A percentile compares a stretch with the other conserved stretches of the same genome.
phyloP scores from a whole-genome alignment of 2,888 invertebrate genomes.

The Steinernema scapterisci region DNA sequence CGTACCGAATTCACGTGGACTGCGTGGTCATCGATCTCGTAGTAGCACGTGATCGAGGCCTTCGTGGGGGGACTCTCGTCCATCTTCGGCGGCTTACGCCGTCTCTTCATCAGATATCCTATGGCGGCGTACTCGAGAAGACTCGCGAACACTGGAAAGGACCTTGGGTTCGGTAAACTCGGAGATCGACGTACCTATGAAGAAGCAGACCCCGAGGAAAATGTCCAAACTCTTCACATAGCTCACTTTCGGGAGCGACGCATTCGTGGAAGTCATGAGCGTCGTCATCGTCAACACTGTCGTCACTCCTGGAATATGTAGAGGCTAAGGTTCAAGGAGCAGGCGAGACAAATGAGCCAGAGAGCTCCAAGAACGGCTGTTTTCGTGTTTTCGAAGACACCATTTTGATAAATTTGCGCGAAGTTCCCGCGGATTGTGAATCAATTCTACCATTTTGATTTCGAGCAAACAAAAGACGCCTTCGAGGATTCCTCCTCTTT shows the following conservation, averaged over 20 bases:
- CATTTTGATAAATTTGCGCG: constrained; percentile 23
- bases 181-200: constrained; percentile 59
- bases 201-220: constrained; percentile 68
- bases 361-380: constrained; percentile 7
- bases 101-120: constrained; percentile 64
- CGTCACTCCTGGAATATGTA: constrained; percentile 65
- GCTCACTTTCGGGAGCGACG: constrained; percentile 68
- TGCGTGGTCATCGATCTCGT: constrained; percentile 24
- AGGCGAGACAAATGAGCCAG: no score
- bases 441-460: no score
- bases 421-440: background rate
- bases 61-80: constrained; percentile 30
- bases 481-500: no score
- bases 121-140: constrained; percentile 66
- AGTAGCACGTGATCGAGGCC: constrained; percentile 26
- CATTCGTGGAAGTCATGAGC: constrained; percentile 69
- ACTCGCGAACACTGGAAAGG: constrained; percentile 60
- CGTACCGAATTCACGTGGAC: constrained; percentile 16
- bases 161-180: background rate
- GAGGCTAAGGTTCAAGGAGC: background rate
- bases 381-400: constrained; percentile 3
- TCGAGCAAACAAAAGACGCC: no score
- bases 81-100: constrained; percentile 43
- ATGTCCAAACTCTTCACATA: constrained; percentile 69
- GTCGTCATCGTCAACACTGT: constrained; percentile 70